These are phyloP conservation scores for Asteroscopus sphinx DNA, from an alignment of 2,888 invertebrate genomes.

Conservation along the genomic window DNA sequence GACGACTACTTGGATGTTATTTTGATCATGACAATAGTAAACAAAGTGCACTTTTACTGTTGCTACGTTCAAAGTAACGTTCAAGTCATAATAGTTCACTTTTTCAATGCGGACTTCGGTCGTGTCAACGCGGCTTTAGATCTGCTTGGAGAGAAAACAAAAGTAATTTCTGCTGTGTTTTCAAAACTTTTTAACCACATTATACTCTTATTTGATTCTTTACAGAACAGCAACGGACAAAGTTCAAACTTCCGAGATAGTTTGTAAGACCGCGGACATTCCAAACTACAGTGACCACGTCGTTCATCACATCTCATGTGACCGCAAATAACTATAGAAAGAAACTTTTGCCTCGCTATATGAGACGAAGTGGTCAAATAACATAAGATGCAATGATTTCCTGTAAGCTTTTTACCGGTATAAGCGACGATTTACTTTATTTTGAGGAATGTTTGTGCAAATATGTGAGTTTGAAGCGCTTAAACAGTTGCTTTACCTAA, in stretches of 20 bases:
- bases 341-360: slow-evolving; percentile 23
- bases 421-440: background rate
- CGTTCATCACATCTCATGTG: slow-evolving; percentile 16
- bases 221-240: background rate
- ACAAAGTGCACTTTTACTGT: too few relatives aligned
- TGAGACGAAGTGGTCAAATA: slow-evolving; percentile 19
- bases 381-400: slow-evolving; percentile 4
- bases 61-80: too few relatives aligned
- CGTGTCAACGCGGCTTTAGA: too few relatives aligned
- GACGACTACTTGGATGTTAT: too few relatives aligned
- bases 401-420: background rate
- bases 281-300: slow-evolving; percentile 12
- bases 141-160: background rate
- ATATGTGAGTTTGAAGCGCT: too few relatives aligned
- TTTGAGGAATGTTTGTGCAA: background rate
- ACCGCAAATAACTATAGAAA: slow-evolving; percentile 29
- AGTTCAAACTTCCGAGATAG: slow-evolving; percentile 1
- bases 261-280: slow-evolving; percentile 16
- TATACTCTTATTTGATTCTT: background rate
- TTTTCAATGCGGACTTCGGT: too few relatives aligned
- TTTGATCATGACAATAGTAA: too few relatives aligned
- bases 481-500: too few relatives aligned
- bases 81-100: too few relatives aligned
- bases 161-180: slow-evolving; percentile 6
- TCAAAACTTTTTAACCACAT: background rate